Evolutionary conservation across 2,797 vertebrate genomes (phyloP).

Genomic region (Netta rufina): DNA sequence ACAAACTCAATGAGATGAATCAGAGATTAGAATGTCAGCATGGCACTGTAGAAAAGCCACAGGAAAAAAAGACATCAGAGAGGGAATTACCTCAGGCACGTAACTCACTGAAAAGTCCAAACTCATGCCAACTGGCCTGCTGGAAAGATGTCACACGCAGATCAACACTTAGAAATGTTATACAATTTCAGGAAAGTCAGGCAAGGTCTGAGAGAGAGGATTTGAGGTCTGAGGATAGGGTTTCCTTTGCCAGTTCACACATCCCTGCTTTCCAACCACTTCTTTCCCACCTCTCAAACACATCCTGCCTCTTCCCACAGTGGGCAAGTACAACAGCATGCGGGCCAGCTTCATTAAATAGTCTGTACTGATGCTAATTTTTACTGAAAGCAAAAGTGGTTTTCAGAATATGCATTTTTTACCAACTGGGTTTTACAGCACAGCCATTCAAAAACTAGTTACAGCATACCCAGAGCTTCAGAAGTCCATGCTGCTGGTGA

Average conservation of each 20-base stretch:
- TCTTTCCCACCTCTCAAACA: not conserved
- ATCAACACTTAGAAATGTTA: not conserved
- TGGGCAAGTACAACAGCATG: not conserved
- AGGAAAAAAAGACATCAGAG: not conserved
- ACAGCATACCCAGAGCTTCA: not conserved
- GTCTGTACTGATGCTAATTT: not conserved
- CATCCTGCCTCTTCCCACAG: not conserved
- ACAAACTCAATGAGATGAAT: not conserved
- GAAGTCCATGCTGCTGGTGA: not conserved
- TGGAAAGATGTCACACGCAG: not conserved
- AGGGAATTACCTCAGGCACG: not conserved
- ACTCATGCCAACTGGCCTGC: not conserved
- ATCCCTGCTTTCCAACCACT: not conserved
- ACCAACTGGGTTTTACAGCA: not conserved
- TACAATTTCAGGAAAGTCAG: not conserved
- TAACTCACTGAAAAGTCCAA: not conserved
- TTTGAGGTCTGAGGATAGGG: not conserved
- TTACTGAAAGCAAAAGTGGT: not conserved
- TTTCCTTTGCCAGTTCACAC: not conserved
- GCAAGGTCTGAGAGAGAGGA: not conserved
- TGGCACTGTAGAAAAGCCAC: not conserved
- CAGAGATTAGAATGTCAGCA: not conserved
- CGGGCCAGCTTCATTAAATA: not conserved
- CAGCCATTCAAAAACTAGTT: not conserved
- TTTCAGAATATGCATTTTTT: not conserved